Conservation (phyloP, 2,888 invertebrate species). For the Pherbina coryleti region DNA sequence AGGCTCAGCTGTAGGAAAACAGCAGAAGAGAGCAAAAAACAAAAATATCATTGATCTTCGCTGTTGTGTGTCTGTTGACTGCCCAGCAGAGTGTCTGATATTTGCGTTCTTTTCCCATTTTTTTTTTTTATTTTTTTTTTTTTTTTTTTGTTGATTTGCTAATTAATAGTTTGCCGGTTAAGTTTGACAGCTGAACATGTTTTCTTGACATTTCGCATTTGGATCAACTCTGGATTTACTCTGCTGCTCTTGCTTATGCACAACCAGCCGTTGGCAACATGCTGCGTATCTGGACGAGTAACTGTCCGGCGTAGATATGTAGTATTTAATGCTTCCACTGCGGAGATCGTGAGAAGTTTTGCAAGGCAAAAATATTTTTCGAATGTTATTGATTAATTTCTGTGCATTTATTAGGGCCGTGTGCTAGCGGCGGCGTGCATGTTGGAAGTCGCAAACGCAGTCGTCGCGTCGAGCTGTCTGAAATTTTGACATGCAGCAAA, state of each 20-base stretch:
- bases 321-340: background rate
- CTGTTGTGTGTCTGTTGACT: background rate
- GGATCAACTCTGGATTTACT: constrained; percentile 9
- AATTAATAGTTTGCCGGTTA: constrained; percentile 67
- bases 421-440: background rate
- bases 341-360: constrained; percentile 32
- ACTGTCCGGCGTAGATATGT: background rate
- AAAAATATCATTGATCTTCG: constrained; percentile 15
- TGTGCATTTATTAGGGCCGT: constrained; percentile 27
- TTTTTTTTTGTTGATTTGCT: constrained; percentile 55
- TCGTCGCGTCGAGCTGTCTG: constrained; percentile 17
- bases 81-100: background rate
- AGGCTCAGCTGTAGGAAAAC: background rate
- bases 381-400: constrained; percentile 37
- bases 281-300: constrained; percentile 35
- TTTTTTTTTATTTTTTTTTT: background rate
- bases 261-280: constrained; percentile 11
- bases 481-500: constrained; percentile 26
- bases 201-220: constrained; percentile 61
- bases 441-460: background rate
- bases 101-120: background rate
- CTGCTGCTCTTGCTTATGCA: background rate
- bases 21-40: background rate
- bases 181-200: constrained; percentile 66
- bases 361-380: background rate